These are phyloP conservation scores for Pipistrellus nathusii DNA, from an alignment of 2,797 vertebrate species.

Conservation along the genomic window DNA sequence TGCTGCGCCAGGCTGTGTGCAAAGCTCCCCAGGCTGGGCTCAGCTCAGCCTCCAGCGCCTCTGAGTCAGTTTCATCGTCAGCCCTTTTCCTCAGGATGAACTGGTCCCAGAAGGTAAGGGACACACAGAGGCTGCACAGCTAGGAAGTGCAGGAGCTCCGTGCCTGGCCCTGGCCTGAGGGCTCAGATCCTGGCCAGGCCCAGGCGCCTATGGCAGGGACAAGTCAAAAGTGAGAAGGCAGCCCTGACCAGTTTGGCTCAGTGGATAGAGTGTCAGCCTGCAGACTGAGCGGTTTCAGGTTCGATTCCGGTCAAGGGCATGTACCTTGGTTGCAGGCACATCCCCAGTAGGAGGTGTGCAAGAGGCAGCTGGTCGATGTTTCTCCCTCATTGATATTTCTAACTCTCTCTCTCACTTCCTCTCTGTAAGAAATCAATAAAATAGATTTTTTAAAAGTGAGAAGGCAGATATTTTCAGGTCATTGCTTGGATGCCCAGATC, in stretches of 20 bases:
- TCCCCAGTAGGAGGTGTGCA: too few relatives aligned
- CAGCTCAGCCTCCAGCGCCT: rapidly evolving
- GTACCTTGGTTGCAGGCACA: too few relatives aligned
- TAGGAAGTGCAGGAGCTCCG: background rate
- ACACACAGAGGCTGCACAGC: background rate
- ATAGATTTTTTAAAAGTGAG: too few relatives aligned
- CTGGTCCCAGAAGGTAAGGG: background rate
- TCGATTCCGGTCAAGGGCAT: too few relatives aligned
- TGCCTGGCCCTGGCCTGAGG: background rate
- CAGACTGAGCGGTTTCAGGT: too few relatives aligned
- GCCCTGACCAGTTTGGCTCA: too few relatives aligned
- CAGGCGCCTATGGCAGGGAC: background rate
- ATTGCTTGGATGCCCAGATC: rapidly evolving
- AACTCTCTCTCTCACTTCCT: too few relatives aligned
- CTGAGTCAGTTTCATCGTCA: too few relatives aligned
- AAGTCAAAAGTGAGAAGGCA: background rate
- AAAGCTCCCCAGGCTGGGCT: rapidly evolving
- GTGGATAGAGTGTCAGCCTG: too few relatives aligned
- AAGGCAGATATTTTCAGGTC: background rate
- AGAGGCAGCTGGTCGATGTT: too few relatives aligned
- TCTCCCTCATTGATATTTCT: too few relatives aligned
- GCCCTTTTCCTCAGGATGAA: background rate
- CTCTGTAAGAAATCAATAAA: too few relatives aligned
- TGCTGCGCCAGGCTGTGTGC: rapidly evolving
- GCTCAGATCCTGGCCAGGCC: rapidly evolving